Conservation (phyloP, 2,113 vertebrate genomes). For the Gymnorhina tibicen region DNA sequence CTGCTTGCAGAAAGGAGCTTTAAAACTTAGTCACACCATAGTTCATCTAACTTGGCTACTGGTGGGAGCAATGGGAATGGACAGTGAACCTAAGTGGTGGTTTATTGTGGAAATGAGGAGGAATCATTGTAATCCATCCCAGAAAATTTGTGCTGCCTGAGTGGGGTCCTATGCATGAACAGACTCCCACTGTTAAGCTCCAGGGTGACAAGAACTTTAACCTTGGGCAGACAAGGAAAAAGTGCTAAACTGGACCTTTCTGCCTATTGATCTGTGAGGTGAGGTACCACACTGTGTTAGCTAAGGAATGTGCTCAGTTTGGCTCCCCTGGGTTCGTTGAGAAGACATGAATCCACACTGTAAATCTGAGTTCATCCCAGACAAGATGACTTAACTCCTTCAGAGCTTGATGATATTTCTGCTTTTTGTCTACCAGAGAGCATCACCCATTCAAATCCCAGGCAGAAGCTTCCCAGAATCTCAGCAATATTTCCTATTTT, state of each 20-base stretch:
- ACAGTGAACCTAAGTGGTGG: rapidly evolving
- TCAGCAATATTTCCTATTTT: background rate
- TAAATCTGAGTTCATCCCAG: background rate
- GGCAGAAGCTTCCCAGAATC: background rate
- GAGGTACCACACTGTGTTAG: background rate
- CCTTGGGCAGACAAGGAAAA: background rate
- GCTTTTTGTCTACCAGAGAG: background rate
- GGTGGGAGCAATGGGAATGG: background rate
- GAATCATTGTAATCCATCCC: background rate
- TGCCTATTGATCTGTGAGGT: background rate
- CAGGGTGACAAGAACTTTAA: background rate
- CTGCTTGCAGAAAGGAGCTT: background rate
- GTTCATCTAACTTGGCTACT: background rate
- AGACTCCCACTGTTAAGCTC: background rate
- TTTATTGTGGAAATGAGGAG: background rate
- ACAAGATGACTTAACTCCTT: background rate
- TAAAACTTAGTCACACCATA: background rate
- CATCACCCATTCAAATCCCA: background rate
- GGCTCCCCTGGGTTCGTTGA: background rate
- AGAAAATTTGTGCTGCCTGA: background rate
- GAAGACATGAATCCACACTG: background rate
- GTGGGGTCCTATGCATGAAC: too few relatives aligned
- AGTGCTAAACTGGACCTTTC: background rate
- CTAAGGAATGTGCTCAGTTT: background rate
- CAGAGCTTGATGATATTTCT: background rate